Conservation (phyloP, 1,140 invertebrate species). For the Dendrolimus kikuchii region DNA sequence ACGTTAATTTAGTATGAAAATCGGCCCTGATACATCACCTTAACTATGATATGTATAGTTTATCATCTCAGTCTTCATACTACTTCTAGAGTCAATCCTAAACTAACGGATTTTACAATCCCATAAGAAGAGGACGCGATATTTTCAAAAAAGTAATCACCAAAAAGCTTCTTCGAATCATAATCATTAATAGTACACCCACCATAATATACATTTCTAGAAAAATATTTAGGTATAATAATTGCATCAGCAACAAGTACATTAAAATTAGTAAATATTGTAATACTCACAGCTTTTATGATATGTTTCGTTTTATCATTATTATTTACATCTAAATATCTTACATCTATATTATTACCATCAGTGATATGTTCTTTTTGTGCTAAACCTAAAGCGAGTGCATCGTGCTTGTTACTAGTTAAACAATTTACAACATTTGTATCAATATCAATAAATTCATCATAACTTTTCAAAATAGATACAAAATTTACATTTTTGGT, state of each 20-base stretch:
- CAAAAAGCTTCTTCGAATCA: conserved; percentile 61
- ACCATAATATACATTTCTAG: conserved; percentile 66
- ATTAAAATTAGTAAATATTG: conserved; percentile 68
- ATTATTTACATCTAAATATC: conserved; percentile 54
- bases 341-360: conserved; percentile 33
- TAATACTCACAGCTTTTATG: conserved; percentile 68
- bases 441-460: conserved; percentile 53
- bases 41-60: conserved; percentile 69
- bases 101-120: conserved; percentile 64
- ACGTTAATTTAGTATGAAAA: too few species aligned
- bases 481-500: conserved; percentile 43
- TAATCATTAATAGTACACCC: conserved; percentile 46
- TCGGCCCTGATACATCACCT: conserved; percentile 8
- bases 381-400: conserved; percentile 63
- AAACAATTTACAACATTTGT: conserved; percentile 49
- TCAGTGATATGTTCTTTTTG: conserved; percentile 43
- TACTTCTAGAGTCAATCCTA: conserved; percentile 68
- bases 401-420: conserved; percentile 39
- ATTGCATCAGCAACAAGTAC: conserved; percentile 61
- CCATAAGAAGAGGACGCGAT: conserved; percentile 69
- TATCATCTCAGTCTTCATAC: conserved; percentile 66
- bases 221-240: conserved; percentile 68
- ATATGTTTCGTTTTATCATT: conserved; percentile 64
- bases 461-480: conserved; percentile 58
- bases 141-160: conserved; percentile 57